These are phyloP conservation scores for Drosophila eohydei DNA, from an alignment of 2,888 invertebrate genomes.

Conservation along the genomic window DNA sequence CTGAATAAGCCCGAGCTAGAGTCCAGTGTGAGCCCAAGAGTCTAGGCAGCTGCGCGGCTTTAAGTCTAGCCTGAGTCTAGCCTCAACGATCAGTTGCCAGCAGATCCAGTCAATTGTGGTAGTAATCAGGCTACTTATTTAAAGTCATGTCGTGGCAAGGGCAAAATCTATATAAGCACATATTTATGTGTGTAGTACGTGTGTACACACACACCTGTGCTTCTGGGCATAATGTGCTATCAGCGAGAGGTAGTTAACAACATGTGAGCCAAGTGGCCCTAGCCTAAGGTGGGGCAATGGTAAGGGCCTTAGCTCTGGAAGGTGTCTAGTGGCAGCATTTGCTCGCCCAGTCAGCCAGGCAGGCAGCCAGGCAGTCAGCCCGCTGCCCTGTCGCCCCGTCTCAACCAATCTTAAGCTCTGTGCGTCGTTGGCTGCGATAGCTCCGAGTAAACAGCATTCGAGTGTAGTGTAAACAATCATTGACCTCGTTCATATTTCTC, in stretches of 20 bases:
- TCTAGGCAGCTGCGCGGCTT: too few species aligned
- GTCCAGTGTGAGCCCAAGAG: too few species aligned
- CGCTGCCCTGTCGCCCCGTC: constrained; percentile 30
- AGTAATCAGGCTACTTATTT: constrained; percentile 61
- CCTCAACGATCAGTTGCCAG: constrained; percentile 31
- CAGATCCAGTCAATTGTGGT: constrained; percentile 43
- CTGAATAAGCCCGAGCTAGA: too few species aligned
- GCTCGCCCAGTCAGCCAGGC: constrained; percentile 6
- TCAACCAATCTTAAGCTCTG: constrained; percentile 20
- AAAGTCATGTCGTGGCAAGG: constrained; percentile 26
- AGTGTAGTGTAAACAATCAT: constrained; percentile 80
- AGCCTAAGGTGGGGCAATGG: constrained; percentile 10
- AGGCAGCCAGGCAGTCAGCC: background rate
- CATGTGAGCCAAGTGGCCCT: constrained; percentile 46
- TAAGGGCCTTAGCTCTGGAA: constrained; percentile 20
- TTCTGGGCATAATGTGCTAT: constrained; percentile 46
- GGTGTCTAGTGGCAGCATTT: constrained; percentile 44
- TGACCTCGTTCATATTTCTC: constrained; percentile 78
- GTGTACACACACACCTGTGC: constrained; percentile 8
- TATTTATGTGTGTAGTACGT: constrained; percentile 26
- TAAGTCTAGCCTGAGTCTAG: background rate
- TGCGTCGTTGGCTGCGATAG: constrained; percentile 30
- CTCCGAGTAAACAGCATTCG: constrained; percentile 75
- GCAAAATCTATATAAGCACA: constrained; percentile 26
- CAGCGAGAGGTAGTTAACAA: constrained; percentile 55